Evolutionary conservation across 2,888 invertebrate species (phyloP).

Genomic region (Pogonocherus hispidulus): DNA sequence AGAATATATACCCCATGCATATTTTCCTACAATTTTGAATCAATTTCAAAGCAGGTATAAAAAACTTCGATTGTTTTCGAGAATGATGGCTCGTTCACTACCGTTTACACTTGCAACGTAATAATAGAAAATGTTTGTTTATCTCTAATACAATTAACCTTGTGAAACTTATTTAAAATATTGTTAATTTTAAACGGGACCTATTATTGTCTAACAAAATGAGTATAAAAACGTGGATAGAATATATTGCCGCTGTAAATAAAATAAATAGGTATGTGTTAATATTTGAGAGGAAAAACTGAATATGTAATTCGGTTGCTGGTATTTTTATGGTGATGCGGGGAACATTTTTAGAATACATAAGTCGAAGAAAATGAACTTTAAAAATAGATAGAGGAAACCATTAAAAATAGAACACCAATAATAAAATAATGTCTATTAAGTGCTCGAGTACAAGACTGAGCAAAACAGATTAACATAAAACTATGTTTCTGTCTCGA

Average conservation of each 20-base stretch:
- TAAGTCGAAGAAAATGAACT: neutral
- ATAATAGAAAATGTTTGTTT: neutral
- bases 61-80: no score
- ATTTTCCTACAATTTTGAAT: no score
- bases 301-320: neutral
- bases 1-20: no score
- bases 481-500: no score
- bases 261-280: neutral
- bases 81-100: no score
- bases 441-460: neutral
- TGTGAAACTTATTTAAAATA: neutral
- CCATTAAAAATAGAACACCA: constrained; percentile 1
- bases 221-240: no score
- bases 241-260: neutral
- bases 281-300: neutral
- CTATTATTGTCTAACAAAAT: no score
- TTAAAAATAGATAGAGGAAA: neutral
- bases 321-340: neutral
- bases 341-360: neutral
- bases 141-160: constrained; percentile 15
- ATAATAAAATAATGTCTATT: constrained; percentile 2
- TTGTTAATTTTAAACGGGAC: neutral
- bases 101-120: no score
- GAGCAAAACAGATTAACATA: neutral
- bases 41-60: no score